Evolutionary conservation across 2,797 vertebrate genomes (phyloP).

Genomic region (Paratrypauchen microcephalus): DNA sequence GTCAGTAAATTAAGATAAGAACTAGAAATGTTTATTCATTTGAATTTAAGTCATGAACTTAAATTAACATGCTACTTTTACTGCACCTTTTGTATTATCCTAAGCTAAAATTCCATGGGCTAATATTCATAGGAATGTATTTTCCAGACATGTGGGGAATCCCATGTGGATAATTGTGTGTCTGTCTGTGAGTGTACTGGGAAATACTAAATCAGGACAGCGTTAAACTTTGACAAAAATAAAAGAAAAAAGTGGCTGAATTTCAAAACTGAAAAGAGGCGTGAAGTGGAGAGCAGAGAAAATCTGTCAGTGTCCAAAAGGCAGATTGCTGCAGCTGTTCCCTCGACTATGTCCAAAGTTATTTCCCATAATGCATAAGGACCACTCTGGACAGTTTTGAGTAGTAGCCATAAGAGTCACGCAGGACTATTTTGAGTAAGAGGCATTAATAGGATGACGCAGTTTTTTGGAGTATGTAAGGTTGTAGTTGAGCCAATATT

Average conservation of each 20-base stretch:
- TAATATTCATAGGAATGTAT: constrained; percentile 55
- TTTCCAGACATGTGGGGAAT: constrained; percentile 26
- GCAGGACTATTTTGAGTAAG: constrained; percentile 54
- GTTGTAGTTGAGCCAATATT: constrained; percentile 16
- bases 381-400: constrained; percentile 46
- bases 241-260: constrained; percentile 15
- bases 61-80: neutral
- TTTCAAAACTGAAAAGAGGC: constrained; percentile 13
- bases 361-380: constrained; percentile 48
- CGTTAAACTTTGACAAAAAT: constrained; percentile 1
- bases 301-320: constrained; percentile 50
- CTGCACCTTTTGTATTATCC: constrained; percentile 5
- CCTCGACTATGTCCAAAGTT: constrained; percentile 56
- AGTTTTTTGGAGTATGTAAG: constrained; percentile 46
- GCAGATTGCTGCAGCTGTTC: constrained; percentile 65
- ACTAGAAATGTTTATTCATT: too few species aligned
- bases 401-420: constrained; percentile 47
- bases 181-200: constrained; percentile 1
- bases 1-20: too few species aligned
- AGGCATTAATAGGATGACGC: constrained; percentile 26
- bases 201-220: neutral
- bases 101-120: constrained; percentile 40
- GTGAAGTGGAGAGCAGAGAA: constrained; percentile 33
- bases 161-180: constrained; percentile 33
- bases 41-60: neutral